Percentiles rank a stretch among this genome's conserved stretches.
These are phyloP conservation scores for Diarsia rubi DNA, from an alignment of 2,888 invertebrate species.

Conservation along the genomic window DNA sequence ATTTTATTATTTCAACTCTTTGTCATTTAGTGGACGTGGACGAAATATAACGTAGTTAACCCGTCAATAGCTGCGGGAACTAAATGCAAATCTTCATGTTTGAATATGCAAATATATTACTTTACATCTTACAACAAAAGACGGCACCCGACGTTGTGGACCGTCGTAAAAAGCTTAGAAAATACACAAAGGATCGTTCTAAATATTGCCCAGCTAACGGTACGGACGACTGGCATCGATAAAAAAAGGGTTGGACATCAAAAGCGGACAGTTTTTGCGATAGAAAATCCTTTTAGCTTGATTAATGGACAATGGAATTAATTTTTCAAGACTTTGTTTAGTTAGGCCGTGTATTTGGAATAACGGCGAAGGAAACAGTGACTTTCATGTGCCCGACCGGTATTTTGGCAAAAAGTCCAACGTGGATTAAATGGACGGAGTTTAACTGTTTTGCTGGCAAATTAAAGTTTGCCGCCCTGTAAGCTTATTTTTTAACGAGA, in stretches of 20 bases:
- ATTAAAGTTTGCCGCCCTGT: slow-evolving; percentile 37
- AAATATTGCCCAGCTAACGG: slow-evolving; percentile 84
- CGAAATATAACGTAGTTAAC: slow-evolving; percentile 78
- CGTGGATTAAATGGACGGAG: slow-evolving; percentile 47
- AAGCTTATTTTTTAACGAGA: slow-evolving; percentile 22
- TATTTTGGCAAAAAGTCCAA: slow-evolving; percentile 51
- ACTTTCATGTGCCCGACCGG: slow-evolving; percentile 71
- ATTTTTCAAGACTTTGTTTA: slow-evolving; percentile 79
- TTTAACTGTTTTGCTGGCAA: slow-evolving; percentile 44
- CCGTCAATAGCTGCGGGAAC: slow-evolving; percentile 78
- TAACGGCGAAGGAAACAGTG: slow-evolving; percentile 67
- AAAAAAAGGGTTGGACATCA: slow-evolving; percentile 86
- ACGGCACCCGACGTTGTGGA: slow-evolving; percentile 76
- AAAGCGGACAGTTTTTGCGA: slow-evolving; percentile 81
- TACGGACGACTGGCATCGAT: slow-evolving; percentile 67
- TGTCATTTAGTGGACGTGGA: slow-evolving; percentile 73
- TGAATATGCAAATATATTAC: slow-evolving; percentile 87
- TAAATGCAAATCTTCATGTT: slow-evolving; percentile 85
- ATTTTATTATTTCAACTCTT: slow-evolving; percentile 84
- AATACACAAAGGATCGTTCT: slow-evolving; percentile 82
- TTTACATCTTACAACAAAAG: slow-evolving; percentile 78
- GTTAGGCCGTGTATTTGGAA: slow-evolving; percentile 68
- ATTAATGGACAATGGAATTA: slow-evolving; percentile 87
- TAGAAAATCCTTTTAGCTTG: slow-evolving; percentile 84
- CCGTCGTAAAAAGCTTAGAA: slow-evolving; percentile 85